Conservation (phyloP, 2,113 vertebrate species). For the Clinocottus analis region DNA sequence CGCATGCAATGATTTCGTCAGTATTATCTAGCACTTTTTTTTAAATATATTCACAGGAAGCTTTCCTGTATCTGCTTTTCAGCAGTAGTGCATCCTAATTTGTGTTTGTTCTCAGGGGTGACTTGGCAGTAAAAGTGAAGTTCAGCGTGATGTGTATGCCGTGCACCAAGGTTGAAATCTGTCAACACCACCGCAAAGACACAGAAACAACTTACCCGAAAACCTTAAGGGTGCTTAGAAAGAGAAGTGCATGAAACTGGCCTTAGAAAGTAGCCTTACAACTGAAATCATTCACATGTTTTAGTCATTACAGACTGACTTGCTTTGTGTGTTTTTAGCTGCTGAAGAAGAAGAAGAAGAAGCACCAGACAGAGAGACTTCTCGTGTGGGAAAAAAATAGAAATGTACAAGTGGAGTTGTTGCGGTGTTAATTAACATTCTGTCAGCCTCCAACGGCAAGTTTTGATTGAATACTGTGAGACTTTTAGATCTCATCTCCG, state of each 20-base stretch:
- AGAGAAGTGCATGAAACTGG: background rate
- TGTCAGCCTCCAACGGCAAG: slow-evolving; percentile 3
- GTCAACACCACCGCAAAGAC: background rate
- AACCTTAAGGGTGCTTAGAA: background rate
- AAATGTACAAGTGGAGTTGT: background rate
- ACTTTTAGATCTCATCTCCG: slow-evolving; percentile 22
- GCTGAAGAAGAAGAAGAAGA: slow-evolving; percentile 3
- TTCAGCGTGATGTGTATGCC: background rate
- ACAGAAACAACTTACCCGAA: too few relatives aligned
- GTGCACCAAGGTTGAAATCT: background rate
- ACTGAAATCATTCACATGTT: background rate
- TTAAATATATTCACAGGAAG: background rate
- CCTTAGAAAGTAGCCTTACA: background rate
- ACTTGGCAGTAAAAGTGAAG: background rate
- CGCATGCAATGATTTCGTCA: background rate
- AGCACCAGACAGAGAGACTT: slow-evolving; percentile 9
- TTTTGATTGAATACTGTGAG: slow-evolving; percentile 19
- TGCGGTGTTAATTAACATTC: slow-evolving; percentile 47
- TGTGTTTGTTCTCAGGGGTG: background rate
- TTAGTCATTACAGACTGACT: background rate
- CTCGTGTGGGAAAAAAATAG: background rate
- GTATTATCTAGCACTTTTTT: background rate
- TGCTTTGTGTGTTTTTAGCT: background rate
- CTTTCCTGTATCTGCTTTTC: background rate
- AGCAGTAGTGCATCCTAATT: too few relatives aligned